Base-by-base conservation (phyloP, 2,888 invertebrate genomes). In the Epirrhoe tristata region DNA sequence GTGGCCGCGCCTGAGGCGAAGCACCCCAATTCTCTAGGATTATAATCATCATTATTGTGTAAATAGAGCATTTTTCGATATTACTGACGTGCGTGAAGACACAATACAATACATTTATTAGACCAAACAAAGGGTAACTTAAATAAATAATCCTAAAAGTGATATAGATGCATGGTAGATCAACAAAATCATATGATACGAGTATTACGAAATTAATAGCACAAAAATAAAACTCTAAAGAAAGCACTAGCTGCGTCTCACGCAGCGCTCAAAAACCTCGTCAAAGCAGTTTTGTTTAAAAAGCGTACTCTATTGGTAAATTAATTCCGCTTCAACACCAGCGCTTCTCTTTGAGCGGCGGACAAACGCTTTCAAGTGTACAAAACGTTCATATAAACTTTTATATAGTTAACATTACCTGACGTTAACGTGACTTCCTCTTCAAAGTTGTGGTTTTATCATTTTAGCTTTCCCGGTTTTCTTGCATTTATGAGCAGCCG, bases 271-370 rank as follows among this genome's bases (percentile, higher is more conserved):
- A 76, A 68, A 74, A 77, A 70, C 74, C 77, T 81, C 80, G 79
- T 86, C 84, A 85, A 86, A 86, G 85, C 79, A 83, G 79, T 46
- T 87, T 86, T 87, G 84, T 83, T 70, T 76, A 77, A 77, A 81
- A 82, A 79, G 82, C 81, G 77, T 76, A 79, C 79, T 82, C 78
- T 84, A 84, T 87, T 84, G 85, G 83, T 83, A 86, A 88, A 86
- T 88, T 89, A 87, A 87, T 89, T 84, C 74, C 73, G 73, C 73
- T 74, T 71, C 71, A 74, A 76, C 74, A 75, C 77, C 73, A 77
- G 75, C 75, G 75, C 72, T 79, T 79, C 78, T 79, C 82, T 86
- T 85, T 87, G 81, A 83, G 75, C 73, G 64, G 66, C 76, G 75
- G 78, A 82, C 80, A 80, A 79, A 76, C 75, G 79, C 80, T 84